Evolutionary conservation across 2,888 invertebrate species (phyloP), one percentile per base, ranked within the genome.

Genomic region (Tubiluchus corallicola): DNA sequence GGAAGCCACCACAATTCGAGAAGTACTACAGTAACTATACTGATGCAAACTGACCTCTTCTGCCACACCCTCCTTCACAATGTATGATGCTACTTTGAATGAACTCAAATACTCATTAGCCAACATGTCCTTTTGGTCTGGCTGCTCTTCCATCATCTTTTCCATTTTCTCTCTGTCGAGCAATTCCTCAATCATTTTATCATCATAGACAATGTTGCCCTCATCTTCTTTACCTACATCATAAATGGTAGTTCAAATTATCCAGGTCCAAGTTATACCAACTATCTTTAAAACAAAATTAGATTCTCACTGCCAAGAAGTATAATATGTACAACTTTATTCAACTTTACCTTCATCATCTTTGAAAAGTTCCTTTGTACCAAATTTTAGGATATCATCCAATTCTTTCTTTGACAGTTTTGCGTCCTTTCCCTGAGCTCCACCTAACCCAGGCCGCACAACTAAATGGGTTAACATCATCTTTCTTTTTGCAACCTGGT

Each of bases 391-490:
- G 64, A 99, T 99, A 64, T 99, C 98, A 59, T 99, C 98, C 47
- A 99, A 69, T 62, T 99, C 98, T 63, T 96, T 92, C 65, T 99
- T 99, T 21, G 94, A 88, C 69, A 99, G 96, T 43, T 88, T 87
- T 0, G 84, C 76, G 1, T 88, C 87, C 0, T 85, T 84, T 58
- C 88, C 85, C 50, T 55, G 60, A 2, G 90, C 87, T 61, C 59
- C 50, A 47, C 96, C 84, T 84, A 92, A 84, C 29, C 92, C 92
- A 0, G 92, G 90, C 17, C 92, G 73, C 21, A 92, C 90, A 39
- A 92, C 94, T 64, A 96, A 75, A 68, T 94, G 94, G 41, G 96
- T 98, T 60, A 99, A 75, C 82, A 99, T 88, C 98, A 99, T 99
- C 70, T 99, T 99, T 54, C 94, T 79, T 65, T 99, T 99, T 4